Evolutionary conservation across 2,797 vertebrate species (phyloP).

Genomic region (Vultur gryphus): DNA sequence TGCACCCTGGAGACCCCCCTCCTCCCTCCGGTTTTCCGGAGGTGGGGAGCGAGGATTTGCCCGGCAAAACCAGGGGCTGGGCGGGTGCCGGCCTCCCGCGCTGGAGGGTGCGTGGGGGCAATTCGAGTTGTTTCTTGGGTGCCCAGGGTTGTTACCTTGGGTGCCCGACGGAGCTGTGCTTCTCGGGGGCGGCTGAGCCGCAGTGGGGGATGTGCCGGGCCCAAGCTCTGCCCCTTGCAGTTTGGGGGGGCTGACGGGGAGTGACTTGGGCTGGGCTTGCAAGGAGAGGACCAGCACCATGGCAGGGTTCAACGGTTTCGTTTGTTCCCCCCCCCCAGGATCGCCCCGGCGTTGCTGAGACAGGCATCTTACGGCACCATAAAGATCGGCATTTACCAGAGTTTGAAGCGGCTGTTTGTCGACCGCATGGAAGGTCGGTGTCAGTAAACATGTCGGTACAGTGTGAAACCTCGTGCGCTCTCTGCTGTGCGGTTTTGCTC

Average conservation of each 20-base stretch:
- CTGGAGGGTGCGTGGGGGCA: not conserved
- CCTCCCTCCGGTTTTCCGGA: not conserved
- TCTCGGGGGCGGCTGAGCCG: fast-evolving
- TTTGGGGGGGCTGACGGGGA: not conserved
- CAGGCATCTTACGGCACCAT: slow-evolving; percentile 97
- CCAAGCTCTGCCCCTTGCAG: not conserved
- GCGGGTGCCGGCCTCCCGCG: not conserved
- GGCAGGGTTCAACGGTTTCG: not conserved
- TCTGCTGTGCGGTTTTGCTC: not conserved
- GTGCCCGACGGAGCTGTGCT: not conserved
- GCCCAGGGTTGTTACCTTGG: not conserved
- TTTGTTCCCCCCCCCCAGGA: slow-evolving; percentile 69
- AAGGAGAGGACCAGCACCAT: fast-evolving
- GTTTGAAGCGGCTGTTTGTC: slow-evolving; percentile 92
- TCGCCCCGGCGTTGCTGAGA: slow-evolving; percentile 89
- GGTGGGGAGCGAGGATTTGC: too few relatives aligned
- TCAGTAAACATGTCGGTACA: fast-evolving
- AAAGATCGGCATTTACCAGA: slow-evolving; percentile 97
- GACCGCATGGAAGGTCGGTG: slow-evolving; percentile 87
- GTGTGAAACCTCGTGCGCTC: fast-evolving
- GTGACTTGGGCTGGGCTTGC: fast-evolving
- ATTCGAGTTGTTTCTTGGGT: not conserved
- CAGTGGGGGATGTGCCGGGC: fast-evolving
- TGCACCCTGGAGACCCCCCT: not conserved
- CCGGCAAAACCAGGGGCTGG: not conserved